These are phyloP conservation scores for Lepisosteus oculatus DNA, from an alignment of 2,113 vertebrate genomes.

Conservation along the genomic window DNA sequence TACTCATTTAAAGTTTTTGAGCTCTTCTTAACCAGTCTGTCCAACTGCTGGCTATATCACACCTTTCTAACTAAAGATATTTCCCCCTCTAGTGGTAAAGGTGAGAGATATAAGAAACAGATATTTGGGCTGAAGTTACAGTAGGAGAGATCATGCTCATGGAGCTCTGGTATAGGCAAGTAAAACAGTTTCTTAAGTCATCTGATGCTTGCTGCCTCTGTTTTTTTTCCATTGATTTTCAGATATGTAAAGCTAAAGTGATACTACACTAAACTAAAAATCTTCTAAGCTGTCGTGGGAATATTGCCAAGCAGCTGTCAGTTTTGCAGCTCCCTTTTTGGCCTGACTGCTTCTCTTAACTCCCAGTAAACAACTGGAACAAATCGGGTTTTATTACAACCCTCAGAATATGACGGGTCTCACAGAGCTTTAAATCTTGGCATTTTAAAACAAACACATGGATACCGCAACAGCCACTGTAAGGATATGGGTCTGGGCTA, in stretches of 20 bases:
- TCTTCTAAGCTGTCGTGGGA: constrained; percentile 66
- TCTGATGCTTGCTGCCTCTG: constrained; percentile 53
- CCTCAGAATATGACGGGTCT: constrained; percentile 60
- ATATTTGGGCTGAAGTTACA: background rate
- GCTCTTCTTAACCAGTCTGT: too few species aligned
- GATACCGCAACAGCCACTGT: background rate
- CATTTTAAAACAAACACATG: constrained; percentile 26
- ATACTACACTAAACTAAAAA: constrained; percentile 62
- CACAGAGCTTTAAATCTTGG: constrained; percentile 48
- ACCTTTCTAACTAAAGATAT: constrained; percentile 48
- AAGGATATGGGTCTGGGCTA: constrained; percentile 26
- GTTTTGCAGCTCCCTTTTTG: constrained; percentile 62
- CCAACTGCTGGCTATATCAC: too few species aligned
- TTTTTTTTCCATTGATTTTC: constrained; percentile 57
- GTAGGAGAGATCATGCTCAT: background rate
- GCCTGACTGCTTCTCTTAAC: constrained; percentile 62
- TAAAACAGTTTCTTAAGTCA: constrained; percentile 51
- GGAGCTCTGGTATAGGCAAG: constrained; percentile 54
- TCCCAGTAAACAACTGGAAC: constrained; percentile 72
- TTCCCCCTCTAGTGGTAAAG: constrained; percentile 67
- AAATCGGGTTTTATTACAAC: constrained; percentile 70
- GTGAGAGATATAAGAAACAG: constrained; percentile 20
- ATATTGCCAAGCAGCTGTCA: constrained; percentile 68
- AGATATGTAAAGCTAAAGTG: constrained; percentile 62
- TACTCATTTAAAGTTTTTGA: too few species aligned